Evolutionary conservation across 2,888 invertebrate genomes (phyloP).

Genomic region (Prenolepis imparis): DNA sequence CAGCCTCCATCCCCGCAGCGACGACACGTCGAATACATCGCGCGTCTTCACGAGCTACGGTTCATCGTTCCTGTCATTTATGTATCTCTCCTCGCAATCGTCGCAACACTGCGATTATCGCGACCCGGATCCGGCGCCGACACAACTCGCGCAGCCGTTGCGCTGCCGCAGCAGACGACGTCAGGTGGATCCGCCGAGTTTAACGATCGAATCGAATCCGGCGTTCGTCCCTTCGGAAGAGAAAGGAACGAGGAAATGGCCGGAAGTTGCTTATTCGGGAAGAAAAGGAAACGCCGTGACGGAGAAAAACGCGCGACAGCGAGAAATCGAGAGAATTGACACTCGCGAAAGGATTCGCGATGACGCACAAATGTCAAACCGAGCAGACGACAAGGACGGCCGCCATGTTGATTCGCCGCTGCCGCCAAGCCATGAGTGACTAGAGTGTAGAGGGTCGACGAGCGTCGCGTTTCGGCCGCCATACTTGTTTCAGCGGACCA

Average conservation of each 20-base stretch:
- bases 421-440: not conserved
- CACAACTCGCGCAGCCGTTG: conserved; percentile 70
- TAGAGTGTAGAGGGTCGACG: not conserved
- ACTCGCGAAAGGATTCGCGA: not conserved
- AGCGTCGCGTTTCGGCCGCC: conserved; percentile 16
- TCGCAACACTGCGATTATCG: not conserved
- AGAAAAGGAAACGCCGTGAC: not conserved
- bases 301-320: not conserved
- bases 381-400: conserved; percentile 71
- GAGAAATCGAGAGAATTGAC: not conserved
- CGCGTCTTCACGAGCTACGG: conserved; percentile 20
- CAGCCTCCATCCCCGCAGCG: conserved; percentile 77
- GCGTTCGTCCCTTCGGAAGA: not conserved
- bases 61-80: conserved; percentile 32
- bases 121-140: conserved; percentile 37
- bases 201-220: conserved; percentile 9
- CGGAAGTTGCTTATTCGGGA: not conserved
- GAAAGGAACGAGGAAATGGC: not conserved
- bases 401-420: conserved; percentile 69
- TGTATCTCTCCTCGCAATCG: not conserved
- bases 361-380: conserved; percentile 64
- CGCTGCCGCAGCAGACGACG: conserved; percentile 62
- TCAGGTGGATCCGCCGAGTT: too few species aligned
- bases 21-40: conserved; percentile 25
- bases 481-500: not conserved